These are phyloP conservation scores for Cyphomyrus discorhynchus DNA, from an alignment of 2,113 vertebrate genomes.

Conservation along the genomic window DNA sequence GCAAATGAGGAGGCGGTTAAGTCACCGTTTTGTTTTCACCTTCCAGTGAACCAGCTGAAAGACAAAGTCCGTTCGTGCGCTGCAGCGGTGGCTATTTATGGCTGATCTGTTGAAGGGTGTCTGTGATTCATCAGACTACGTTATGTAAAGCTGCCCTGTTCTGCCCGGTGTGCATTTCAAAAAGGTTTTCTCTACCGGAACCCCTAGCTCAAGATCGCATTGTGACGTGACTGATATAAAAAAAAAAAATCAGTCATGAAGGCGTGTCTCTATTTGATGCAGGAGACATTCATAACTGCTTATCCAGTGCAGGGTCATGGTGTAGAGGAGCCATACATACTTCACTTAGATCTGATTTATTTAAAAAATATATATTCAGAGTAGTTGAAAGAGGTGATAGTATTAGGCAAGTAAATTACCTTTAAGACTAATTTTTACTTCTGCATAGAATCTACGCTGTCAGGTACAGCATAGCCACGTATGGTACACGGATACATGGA, in stretches of 20 bases:
- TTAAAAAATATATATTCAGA: not conserved
- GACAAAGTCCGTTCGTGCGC: not conserved
- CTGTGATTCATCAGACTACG: slow-evolving; percentile 2
- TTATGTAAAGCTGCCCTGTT: slow-evolving; percentile 11
- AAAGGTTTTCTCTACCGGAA: not conserved
- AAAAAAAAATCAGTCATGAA: not conserved
- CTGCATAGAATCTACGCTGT: not conserved
- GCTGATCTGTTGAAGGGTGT: slow-evolving; percentile 11
- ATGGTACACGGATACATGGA: not conserved
- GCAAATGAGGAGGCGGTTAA: not conserved
- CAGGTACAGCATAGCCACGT: not conserved
- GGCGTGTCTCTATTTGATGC: not conserved
- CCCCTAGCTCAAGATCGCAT: not conserved
- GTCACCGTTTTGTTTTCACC: not conserved
- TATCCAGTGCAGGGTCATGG: not conserved
- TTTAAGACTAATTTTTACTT: not conserved
- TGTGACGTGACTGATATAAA: not conserved
- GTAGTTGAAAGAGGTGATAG: not conserved
- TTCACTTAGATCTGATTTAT: not conserved
- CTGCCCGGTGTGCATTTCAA: slow-evolving; percentile 6
- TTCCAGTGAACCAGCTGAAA: not conserved
- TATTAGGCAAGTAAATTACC: not conserved
- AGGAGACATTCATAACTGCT: not conserved
- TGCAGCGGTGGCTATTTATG: slow-evolving; percentile 11
- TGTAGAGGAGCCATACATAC: not conserved